A percentile compares a stretch with the other conserved stretches of the same genome.
Conservation (phyloP, 1,140 invertebrate species). For the Cyclargus thomasi region DNA sequence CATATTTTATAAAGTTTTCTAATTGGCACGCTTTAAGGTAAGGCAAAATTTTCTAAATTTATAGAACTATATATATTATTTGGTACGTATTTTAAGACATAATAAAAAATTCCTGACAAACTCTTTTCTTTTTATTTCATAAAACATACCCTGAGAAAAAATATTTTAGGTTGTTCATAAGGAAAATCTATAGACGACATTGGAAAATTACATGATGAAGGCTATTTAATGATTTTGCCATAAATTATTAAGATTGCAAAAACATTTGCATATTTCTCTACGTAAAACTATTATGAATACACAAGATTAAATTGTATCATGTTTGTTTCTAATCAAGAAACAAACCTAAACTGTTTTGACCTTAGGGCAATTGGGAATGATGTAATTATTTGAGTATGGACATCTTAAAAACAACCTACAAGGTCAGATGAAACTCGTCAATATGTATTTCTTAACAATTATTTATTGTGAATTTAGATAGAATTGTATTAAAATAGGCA, state of each 20-base stretch:
- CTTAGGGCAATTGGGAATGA: slow-evolving; percentile 28
- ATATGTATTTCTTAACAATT: background rate
- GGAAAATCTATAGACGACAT: too few species aligned
- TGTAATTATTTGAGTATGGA: slow-evolving; percentile 22
- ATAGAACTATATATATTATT: slow-evolving; percentile 57
- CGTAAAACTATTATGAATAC: too few species aligned
- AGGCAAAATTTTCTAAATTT: slow-evolving; percentile 45
- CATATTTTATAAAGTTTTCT: slow-evolving; percentile 21
- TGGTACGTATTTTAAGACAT: slow-evolving; percentile 43
- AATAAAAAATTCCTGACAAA: slow-evolving; percentile 23
- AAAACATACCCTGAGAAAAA: background rate
- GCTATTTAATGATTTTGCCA: too few species aligned
- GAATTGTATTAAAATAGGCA: background rate
- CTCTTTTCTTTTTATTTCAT: background rate
- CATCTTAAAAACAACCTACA: background rate
- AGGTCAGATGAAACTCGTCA: background rate
- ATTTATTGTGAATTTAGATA: background rate
- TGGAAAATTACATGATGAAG: too few species aligned
- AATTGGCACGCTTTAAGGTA: slow-evolving; percentile 25
- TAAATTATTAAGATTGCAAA: too few species aligned
- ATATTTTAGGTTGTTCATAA: too few species aligned
- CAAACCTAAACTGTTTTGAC: slow-evolving; percentile 23
- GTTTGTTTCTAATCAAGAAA: slow-evolving; percentile 4
- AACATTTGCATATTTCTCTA: too few species aligned
- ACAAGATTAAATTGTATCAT: background rate